Conservation (phyloP, 2,113 vertebrate genomes). For the Toxostoma redivivum region DNA sequence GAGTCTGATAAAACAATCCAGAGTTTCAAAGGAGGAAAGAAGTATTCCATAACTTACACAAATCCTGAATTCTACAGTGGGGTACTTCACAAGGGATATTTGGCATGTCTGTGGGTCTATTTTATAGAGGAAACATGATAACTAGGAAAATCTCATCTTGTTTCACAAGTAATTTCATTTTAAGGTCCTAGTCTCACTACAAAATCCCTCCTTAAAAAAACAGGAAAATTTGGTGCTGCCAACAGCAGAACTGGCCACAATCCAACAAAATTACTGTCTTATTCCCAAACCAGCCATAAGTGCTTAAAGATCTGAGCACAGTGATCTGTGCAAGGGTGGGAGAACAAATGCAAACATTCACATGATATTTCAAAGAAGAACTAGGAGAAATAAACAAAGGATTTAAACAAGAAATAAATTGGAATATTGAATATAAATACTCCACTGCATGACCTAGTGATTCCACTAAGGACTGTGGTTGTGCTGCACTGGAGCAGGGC, state of each 20-base stretch:
- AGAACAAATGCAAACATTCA: not conserved
- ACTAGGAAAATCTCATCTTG: not conserved
- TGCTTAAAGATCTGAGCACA: not conserved
- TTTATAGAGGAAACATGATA: not conserved
- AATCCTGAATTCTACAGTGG: not conserved
- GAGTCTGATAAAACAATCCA: not conserved
- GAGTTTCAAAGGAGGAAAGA: not conserved
- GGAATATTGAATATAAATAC: not conserved
- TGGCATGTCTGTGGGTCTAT: accelerated
- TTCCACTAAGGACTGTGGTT: not conserved
- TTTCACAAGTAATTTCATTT: not conserved
- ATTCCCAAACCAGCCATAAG: not conserved
- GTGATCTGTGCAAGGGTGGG: not conserved
- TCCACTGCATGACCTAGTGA: not conserved
- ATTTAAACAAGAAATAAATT: not conserved
- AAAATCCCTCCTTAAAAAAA: not conserved
- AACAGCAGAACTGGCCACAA: accelerated
- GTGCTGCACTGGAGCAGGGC: not conserved
- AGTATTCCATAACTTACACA: not conserved
- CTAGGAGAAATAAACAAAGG: not conserved
- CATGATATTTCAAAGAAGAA: not conserved
- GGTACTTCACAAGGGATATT: not conserved
- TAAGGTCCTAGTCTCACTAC: not conserved
- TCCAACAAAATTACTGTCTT: not conserved
- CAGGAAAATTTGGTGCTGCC: not conserved